phyloP scores from a whole-genome alignment of 35 echinoderm and acorn worm species.

The Nesometra sesokonis region DNA sequence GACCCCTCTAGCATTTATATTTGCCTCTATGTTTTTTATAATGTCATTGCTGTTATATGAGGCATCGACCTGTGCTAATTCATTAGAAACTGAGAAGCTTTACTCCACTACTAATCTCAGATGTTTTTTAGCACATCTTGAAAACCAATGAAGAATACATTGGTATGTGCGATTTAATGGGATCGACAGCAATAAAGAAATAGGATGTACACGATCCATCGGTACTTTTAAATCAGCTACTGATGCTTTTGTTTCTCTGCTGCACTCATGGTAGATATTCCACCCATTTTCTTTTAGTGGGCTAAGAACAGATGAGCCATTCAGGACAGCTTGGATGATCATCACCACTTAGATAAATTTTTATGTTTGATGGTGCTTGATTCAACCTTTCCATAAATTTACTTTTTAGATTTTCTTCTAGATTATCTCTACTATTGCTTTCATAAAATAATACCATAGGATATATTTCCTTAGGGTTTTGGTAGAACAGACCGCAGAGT shows the following conservation, averaged over 20 bases:
- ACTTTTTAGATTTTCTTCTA: not conserved
- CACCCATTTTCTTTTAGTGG: not conserved
- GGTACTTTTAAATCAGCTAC: not conserved
- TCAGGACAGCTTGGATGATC: not conserved
- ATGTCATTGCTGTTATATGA: too few relatives aligned
- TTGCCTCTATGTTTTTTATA: too few relatives aligned
- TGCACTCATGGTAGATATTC: not conserved
- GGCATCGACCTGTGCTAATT: too few relatives aligned
- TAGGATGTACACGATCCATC: not conserved
- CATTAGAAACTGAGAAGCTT: too few relatives aligned
- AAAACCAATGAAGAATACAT: not conserved
- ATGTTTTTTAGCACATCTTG: not conserved
- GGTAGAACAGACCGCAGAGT: not conserved
- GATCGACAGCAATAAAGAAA: not conserved
- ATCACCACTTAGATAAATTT: not conserved
- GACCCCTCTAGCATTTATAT: too few relatives aligned
- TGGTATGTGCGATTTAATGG: not conserved
- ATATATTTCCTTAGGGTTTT: not conserved
- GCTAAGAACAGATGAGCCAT: not conserved
- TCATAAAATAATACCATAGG: constrained; percentile 26
- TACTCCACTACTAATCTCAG: not conserved
- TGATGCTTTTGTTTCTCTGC: not conserved
- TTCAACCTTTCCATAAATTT: too few relatives aligned
- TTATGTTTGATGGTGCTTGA: too few relatives aligned
- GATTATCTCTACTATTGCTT: constrained; percentile 20